phyloP scores from a whole-genome alignment of 2,113 vertebrate species.

The Lipotes vexillifer region DNA sequence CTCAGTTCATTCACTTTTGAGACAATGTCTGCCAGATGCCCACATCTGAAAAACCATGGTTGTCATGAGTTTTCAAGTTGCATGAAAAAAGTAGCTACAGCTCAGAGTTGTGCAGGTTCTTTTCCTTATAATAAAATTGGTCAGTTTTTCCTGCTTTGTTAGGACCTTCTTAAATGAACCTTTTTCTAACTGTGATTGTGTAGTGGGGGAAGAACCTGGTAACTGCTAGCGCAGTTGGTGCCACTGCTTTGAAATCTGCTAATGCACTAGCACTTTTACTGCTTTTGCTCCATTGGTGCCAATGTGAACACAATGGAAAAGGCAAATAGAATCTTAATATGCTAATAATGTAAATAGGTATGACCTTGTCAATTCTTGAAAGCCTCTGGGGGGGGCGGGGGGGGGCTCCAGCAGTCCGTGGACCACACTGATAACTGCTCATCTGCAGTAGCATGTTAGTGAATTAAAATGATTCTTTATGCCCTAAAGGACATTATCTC shows the following conservation, averaged over 20 bases:
- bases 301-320: too few species aligned
- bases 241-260: neutral
- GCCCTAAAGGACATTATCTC: neutral
- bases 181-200: too few species aligned
- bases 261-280: too few species aligned
- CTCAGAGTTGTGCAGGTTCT: neutral
- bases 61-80: neutral
- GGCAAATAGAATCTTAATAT: too few species aligned
- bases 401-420: neutral
- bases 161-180: neutral
- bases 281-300: too few species aligned
- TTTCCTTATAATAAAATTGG: neutral
- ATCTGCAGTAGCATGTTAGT: neutral
- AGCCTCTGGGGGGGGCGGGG: neutral
- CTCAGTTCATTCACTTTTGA: neutral
- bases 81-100: neutral
- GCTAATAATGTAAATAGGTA: too few species aligned
- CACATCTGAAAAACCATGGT: neutral
- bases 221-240: neutral
- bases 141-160: neutral
- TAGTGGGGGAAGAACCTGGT: neutral
- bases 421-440: too few species aligned
- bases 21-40: neutral
- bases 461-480: neutral
- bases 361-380: too few species aligned